These are phyloP conservation scores for Amiota communis DNA, from an alignment of 2,888 invertebrate genomes.

Conservation along the genomic window DNA sequence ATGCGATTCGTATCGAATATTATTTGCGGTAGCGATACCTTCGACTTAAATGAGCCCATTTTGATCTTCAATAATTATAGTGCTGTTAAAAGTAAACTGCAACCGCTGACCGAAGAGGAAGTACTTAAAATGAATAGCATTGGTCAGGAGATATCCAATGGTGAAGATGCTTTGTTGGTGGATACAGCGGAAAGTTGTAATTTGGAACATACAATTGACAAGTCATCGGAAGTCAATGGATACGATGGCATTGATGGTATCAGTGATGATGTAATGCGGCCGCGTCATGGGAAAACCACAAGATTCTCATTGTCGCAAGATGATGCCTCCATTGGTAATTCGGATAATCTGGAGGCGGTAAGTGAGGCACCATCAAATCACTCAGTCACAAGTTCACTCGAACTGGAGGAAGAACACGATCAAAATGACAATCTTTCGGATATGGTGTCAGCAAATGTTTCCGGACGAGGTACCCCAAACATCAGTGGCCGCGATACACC, in stretches of 20 bases:
- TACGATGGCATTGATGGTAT: conserved; percentile 68
- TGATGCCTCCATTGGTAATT: conserved; percentile 93
- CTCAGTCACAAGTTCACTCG: conserved; percentile 92
- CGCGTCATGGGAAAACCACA: conserved; percentile 76
- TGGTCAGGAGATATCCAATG: conserved; percentile 66
- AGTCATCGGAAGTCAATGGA: conserved; percentile 54
- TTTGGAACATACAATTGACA: conserved; percentile 56
- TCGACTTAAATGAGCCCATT: conserved; percentile 74
- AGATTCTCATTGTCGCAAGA: conserved; percentile 90
- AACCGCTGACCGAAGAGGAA: conserved; percentile 80
- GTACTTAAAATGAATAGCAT: conserved; percentile 74
- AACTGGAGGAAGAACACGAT: conserved; percentile 83
- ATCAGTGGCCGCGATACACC: conserved; percentile 98
- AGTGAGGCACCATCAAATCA: conserved; percentile 97
- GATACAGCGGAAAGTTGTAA: conserved; percentile 60
- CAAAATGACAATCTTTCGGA: conserved; percentile 94
- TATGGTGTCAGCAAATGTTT: conserved; percentile 96
- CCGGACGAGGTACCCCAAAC: conserved; percentile 93
- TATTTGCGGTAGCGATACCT: background rate
- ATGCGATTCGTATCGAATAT: conserved; percentile 45
- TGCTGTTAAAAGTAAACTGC: conserved; percentile 79
- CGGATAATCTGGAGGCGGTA: conserved; percentile 94
- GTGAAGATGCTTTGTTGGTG: conserved; percentile 36
- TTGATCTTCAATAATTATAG: conserved; percentile 81
- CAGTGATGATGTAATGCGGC: conserved; percentile 67